Base-by-base conservation (phyloP, 2,888 invertebrate species). In the Podotricha telesiphe region DNA sequence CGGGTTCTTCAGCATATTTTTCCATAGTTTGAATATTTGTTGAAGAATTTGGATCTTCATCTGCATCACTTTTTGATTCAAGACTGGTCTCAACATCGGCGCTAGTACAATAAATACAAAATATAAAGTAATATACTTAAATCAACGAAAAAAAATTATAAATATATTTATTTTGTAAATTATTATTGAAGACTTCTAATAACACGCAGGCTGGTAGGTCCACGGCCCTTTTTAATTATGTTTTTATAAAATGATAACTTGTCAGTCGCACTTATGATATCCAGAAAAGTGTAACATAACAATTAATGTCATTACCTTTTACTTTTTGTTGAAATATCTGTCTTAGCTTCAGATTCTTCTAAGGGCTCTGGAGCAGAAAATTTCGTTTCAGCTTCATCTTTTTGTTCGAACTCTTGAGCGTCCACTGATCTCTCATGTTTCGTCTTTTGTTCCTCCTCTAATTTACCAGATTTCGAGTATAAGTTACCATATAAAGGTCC, bases 401-500 rank as follows among this genome's bases (percentile, higher is more conserved):
- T 42, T 40, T 40, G 15, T 17, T 17, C 17, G 6, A 20, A 17
- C 8, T 37, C 34, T 17, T 58, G 58, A 15, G 20, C 40, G 6
- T 58, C 37, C 6, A 20, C 58, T 8, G 58, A 37, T 58, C 58
- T 37, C 19, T n/a, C n/a, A n/a, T n/a, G n/a, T n/a, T n/a, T n/a
- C n/a, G n/a, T n/a, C n/a, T n/a, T n/a, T n/a, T n/a, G n/a, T n/a
- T n/a, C n/a, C n/a, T n/a, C n/a, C n/a, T n/a, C n/a, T n/a, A n/a
- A n/a, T n/a, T n/a, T n/a, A n/a, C n/a, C n/a, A n/a, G n/a, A n/a
- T n/a, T n/a, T n/a, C n/a, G n/a, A n/a, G n/a, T n/a, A n/a, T n/a
- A n/a, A n/a, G n/a, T 40, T 15, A 58, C 40, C 15, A 19, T 58
- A 19, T 58, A 20, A 4, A 58, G 40, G 6, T 20, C 20, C 40